phyloP scores from a whole-genome alignment of 2,113 vertebrate genomes.

The Crotalus horridus region DNA sequence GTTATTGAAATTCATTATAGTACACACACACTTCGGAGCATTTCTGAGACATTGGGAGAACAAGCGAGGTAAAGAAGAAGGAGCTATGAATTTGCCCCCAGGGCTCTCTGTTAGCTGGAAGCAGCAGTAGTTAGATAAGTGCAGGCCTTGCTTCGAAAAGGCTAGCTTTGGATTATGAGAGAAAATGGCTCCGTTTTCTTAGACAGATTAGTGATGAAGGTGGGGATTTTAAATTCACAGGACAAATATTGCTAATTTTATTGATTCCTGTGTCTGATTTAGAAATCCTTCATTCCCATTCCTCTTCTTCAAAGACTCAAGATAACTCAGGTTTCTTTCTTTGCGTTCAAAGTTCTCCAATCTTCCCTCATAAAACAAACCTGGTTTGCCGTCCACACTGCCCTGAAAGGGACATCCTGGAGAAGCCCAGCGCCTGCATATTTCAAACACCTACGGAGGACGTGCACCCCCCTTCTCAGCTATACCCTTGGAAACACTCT shows the following conservation, averaged over 20 bases:
- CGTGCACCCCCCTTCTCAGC: neutral
- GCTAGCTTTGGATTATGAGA: neutral
- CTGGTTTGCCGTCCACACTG: neutral
- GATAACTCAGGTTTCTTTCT: neutral
- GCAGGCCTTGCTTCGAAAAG: neutral
- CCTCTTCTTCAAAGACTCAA: neutral
- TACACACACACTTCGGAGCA: neutral
- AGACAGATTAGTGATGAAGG: neutral
- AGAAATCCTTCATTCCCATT: neutral
- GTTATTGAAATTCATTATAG: too few species aligned
- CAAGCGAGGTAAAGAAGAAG: neutral
- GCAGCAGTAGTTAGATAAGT: neutral
- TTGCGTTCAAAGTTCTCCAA: neutral
- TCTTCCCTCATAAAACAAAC: neutral
- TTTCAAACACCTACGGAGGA: neutral
- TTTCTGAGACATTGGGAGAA: accelerated
- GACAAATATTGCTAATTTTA: neutral
- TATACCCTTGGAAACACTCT: neutral
- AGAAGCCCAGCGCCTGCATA: neutral
- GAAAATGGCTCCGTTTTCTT: neutral
- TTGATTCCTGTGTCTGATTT: neutral
- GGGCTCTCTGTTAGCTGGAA: neutral
- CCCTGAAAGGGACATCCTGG: neutral
- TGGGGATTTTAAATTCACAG: neutral
- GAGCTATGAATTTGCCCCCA: neutral